Evolutionary conservation across 2,113 vertebrate genomes (phyloP).

Genomic region (Alces alces): DNA sequence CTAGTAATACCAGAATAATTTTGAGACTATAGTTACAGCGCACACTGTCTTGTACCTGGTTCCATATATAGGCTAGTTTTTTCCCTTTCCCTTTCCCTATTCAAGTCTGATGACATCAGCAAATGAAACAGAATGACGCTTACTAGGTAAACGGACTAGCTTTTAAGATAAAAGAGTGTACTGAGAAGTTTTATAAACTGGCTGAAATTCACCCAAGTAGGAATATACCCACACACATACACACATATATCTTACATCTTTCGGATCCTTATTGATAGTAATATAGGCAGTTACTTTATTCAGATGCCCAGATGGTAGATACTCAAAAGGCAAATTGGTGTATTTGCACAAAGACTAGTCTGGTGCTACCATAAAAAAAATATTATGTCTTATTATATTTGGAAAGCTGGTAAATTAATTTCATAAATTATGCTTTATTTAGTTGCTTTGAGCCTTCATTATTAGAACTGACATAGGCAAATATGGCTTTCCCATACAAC

Average conservation of each 20-base stretch:
- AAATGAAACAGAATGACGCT: neutral
- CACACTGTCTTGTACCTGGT: neutral
- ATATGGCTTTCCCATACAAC: neutral
- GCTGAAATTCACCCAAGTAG: neutral
- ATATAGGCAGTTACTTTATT: neutral
- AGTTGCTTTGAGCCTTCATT: constrained; percentile 3
- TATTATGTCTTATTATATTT: neutral
- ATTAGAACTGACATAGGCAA: neutral
- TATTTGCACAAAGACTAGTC: neutral
- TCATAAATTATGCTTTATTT: neutral
- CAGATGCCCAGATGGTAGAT: neutral
- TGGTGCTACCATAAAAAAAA: neutral
- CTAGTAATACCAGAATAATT: neutral
- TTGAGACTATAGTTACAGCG: neutral
- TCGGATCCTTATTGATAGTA: neutral
- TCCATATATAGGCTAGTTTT: neutral
- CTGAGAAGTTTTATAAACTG: neutral
- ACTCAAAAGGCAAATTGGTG: neutral
- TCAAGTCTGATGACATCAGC: neutral
- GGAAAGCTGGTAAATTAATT: neutral
- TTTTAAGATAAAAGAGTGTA: neutral
- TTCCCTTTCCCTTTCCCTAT: neutral
- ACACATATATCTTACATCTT: neutral
- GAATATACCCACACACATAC: neutral
- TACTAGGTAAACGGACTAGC: neutral